Evolutionary conservation across 2,113 vertebrate species (phyloP).

Genomic region (Blennius ocellaris): DNA sequence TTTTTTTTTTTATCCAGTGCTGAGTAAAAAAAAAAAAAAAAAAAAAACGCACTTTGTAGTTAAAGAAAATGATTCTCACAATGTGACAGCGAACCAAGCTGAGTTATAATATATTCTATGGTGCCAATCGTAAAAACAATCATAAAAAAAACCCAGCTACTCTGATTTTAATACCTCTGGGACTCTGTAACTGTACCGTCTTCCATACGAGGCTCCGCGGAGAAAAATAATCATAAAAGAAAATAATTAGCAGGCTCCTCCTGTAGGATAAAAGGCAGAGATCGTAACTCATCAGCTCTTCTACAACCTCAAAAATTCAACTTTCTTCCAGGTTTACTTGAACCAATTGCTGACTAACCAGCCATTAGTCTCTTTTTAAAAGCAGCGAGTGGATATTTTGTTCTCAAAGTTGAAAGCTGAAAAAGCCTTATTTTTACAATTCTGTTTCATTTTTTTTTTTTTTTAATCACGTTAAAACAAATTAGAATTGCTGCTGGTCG

Average conservation of each 20-base stretch:
- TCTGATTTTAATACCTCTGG: conserved; percentile 62
- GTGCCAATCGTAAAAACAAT: conserved; percentile 50
- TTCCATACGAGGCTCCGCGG: conserved; percentile 34
- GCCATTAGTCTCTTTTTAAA: no score
- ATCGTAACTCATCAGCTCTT: not conserved
- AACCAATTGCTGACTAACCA: not conserved
- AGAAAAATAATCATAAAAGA: conserved; percentile 55
- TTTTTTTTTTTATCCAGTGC: conserved; percentile 13
- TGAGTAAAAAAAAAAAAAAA: not conserved
- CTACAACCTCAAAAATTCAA: not conserved
- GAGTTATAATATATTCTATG: conserved; percentile 44
- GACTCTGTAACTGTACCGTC: conserved; percentile 44
- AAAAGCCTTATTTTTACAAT: no score
- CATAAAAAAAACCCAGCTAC: conserved; percentile 48
- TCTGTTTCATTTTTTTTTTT: no score
- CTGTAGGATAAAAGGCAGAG: conserved; percentile 46
- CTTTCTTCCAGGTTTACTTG: not conserved
- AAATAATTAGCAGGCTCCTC: conserved; percentile 60
- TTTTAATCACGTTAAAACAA: no score
- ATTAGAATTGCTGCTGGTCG: no score
- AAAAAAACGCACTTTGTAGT: conserved; percentile 26
- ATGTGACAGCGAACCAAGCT: conserved; percentile 41
- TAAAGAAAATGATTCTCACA: conserved; percentile 4
- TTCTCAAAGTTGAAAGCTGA: no score
- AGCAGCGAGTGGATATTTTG: no score